These are phyloP conservation scores for Vesta saturnalis DNA, from an alignment of 2,888 invertebrate species.

Conservation along the genomic window DNA sequence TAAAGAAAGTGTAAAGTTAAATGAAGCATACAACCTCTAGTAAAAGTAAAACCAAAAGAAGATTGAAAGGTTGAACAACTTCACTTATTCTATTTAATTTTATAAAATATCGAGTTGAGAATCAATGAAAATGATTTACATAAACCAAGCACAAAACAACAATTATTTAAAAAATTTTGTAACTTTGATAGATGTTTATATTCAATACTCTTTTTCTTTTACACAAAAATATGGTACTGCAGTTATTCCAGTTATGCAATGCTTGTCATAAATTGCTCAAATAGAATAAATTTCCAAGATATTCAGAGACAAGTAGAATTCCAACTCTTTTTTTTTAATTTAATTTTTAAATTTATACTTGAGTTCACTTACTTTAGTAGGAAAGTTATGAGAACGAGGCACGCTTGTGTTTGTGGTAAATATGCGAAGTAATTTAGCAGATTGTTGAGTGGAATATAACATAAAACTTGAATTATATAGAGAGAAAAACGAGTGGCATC, in stretches of 20 bases:
- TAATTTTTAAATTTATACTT: slow-evolving; percentile 6
- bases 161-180: no score
- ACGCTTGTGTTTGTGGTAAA: slow-evolving; percentile 18
- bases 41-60: no score
- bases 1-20: no score
- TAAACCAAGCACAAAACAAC: no score
- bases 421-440: slow-evolving; percentile 5
- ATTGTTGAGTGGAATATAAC: slow-evolving; percentile 15
- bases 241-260: slow-evolving; percentile 9
- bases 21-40: no score
- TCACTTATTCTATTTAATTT: no score
- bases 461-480: slow-evolving; percentile 13
- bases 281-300: slow-evolving; percentile 12
- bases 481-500: slow-evolving; percentile 39
- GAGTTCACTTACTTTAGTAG: slow-evolving; percentile 10
- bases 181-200: no score
- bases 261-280: slow-evolving; percentile 1
- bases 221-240: not conserved
- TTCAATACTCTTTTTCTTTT: not conserved
- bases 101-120: no score
- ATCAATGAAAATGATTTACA: no score
- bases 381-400: slow-evolving; percentile 5
- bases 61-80: no score
- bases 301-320: slow-evolving; percentile 9
- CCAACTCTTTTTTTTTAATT: not conserved